These are phyloP conservation scores for Poeciliopsis prolifica DNA, from an alignment of 2,113 vertebrate genomes.

Conservation along the genomic window DNA sequence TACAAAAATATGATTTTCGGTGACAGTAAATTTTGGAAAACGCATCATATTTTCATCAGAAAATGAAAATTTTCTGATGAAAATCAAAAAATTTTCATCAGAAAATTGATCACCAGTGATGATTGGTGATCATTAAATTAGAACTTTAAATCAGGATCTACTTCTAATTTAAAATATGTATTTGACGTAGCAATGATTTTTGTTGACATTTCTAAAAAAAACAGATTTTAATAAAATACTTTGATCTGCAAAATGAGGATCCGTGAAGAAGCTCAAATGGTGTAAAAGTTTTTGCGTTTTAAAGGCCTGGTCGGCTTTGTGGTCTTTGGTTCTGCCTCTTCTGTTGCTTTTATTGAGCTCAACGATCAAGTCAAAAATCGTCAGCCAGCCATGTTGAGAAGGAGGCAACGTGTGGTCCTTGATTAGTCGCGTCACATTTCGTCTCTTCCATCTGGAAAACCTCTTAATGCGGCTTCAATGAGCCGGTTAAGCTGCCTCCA, in stretches of 20 bases:
- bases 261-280: not conserved
- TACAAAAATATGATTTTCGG: not conserved
- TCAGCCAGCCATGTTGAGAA: slow-evolving; percentile 1
- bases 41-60: too few relatives aligned
- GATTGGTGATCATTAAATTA: too few relatives aligned
- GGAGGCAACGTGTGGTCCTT: slow-evolving; percentile 33
- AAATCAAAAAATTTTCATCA: too few relatives aligned
- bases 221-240: not conserved
- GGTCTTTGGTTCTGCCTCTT: not conserved
- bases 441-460: slow-evolving; percentile 71
- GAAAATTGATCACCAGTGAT: too few relatives aligned
- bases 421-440: slow-evolving; percentile 57
- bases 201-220: not conserved
- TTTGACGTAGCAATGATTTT: too few relatives aligned
- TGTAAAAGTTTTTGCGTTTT: not conserved
- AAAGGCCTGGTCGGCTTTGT: not conserved
- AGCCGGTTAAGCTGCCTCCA: slow-evolving; percentile 24
- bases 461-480: slow-evolving; percentile 58
- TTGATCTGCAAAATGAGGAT: not conserved
- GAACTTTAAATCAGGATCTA: too few relatives aligned
- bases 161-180: too few relatives aligned
- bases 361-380: slow-evolving; percentile 22
- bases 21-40: too few relatives aligned
- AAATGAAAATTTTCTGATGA: too few relatives aligned
- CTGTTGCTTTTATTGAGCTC: slow-evolving; percentile 1